Conservation (phyloP, 2,888 invertebrate genomes). For the Tryphoninae sp. region DNA sequence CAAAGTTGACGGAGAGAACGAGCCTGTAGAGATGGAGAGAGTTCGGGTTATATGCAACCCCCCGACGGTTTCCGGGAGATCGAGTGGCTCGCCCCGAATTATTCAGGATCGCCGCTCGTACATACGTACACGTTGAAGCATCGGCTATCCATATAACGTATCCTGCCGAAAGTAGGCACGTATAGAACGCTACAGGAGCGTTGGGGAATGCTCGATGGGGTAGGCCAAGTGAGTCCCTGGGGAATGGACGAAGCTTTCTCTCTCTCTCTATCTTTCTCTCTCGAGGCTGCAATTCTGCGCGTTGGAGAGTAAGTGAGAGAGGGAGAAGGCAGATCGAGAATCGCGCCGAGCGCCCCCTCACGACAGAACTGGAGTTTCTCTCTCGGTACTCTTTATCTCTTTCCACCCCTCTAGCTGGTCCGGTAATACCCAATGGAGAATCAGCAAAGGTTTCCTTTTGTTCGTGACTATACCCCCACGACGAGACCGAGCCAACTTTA, state of each 20-base stretch:
- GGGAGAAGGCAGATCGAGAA: slow-evolving; percentile 46
- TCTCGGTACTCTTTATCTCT: slow-evolving; percentile 9
- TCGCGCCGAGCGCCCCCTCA: slow-evolving; percentile 47
- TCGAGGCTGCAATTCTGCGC: background rate
- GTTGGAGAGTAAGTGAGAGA: background rate
- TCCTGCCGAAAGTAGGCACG: slow-evolving; percentile 16
- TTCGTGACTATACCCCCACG: slow-evolving; percentile 48
- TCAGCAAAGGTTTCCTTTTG: slow-evolving; percentile 61
- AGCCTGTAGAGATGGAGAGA: background rate
- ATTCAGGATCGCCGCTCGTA: slow-evolving; percentile 43
- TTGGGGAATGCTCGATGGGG: slow-evolving; percentile 18
- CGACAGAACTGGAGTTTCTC: slow-evolving; percentile 42
- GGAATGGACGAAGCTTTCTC: slow-evolving; percentile 29
- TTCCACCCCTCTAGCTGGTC: slow-evolving; percentile 15
- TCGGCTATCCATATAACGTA: background rate
- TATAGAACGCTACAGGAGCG: slow-evolving; percentile 19
- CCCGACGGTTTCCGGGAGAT: slow-evolving; percentile 8
- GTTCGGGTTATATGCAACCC: background rate
- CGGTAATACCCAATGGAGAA: slow-evolving; percentile 58
- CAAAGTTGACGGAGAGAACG: slow-evolving; percentile 18
- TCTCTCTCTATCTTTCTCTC: slow-evolving; percentile 23
- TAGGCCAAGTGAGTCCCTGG: slow-evolving; percentile 42
- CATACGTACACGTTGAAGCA: background rate
- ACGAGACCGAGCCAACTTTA: slow-evolving; percentile 50
- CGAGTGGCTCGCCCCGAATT: slow-evolving; percentile 43